These are phyloP conservation scores for Dipodomys stephensi DNA, from an alignment of 2,113 vertebrate genomes.

Conservation along the genomic window DNA sequence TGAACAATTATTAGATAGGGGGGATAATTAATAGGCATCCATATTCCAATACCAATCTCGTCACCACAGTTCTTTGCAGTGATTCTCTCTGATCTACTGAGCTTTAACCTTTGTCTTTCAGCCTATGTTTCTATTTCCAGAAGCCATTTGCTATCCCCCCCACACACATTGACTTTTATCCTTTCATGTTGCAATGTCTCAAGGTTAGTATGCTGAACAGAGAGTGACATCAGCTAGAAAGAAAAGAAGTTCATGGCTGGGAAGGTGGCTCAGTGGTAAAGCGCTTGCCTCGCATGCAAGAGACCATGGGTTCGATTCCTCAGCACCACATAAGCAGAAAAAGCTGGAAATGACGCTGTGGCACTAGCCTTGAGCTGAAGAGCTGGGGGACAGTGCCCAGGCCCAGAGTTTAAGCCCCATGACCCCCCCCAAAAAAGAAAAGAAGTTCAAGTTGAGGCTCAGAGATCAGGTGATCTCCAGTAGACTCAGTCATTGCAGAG, in stretches of 20 bases:
- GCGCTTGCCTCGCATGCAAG: too few species aligned
- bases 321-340: too few species aligned
- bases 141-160: neutral
- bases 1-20: neutral
- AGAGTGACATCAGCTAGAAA: neutral
- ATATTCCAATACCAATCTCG: neutral
- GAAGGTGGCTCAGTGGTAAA: too few species aligned
- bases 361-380: too few species aligned
- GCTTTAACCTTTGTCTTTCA: neutral
- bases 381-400: too few species aligned
- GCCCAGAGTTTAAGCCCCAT: too few species aligned
- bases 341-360: too few species aligned
- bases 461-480: too few species aligned
- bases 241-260: neutral
- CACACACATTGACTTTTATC: accelerated
- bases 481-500: neutral
- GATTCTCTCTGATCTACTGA: neutral
- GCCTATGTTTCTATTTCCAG: neutral
- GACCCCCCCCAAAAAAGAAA: neutral
- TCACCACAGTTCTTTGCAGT: neutral
- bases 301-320: too few species aligned
- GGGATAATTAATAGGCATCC: neutral
- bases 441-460: neutral
- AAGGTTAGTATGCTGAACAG: neutral
- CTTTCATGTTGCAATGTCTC: neutral